Base-by-base conservation (phyloP, 2,888 invertebrate genomes). In the Metalampra italica region DNA sequence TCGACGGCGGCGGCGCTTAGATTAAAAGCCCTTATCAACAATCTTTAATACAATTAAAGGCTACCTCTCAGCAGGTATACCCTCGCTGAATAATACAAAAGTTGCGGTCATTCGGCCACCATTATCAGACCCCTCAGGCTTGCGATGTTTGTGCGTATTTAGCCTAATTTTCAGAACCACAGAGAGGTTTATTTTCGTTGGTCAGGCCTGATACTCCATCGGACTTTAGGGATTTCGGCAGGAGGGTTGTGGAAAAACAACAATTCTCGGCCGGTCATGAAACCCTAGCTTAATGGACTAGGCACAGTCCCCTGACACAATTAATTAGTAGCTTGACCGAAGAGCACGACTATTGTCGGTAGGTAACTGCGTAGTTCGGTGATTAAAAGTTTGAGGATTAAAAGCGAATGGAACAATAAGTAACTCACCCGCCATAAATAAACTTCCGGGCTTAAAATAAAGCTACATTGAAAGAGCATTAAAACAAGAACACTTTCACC, bases 21-120 rank as follows among this genome's bases (percentile, higher is more conserved):
- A 84, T 81, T 82, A 81, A 82, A 81, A 80, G 78, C 72, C 69
- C 75, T 81, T 81, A 84, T 86, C 83, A 79, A 78, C 76, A 72
- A 82, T 80, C 82, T 82, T 79, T 84, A 84, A 87, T 87, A 82
- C 80, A 82, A 86, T 85, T 84, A 84, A 77, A 72, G 64, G 64
- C 71, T 64, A 71, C 70, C 83, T 80, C 80, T 81, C 76, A 75
- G 71, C 75, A 78, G 76, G 75, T 77, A 73, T 62, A 71, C 63
- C 71, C 62, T 68, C 59, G 60, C 71, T 84, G 83, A 83, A 88
- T 86, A 83, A 85, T 78, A 84, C 83, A 87, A 82, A 77, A 80
- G 79, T 72, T 72, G 62, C 57, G 61, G 59, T 65, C 60, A 54
- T 52, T 45, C 59, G 50, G 53, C 82, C 79, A 79, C 14, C 55